These are phyloP conservation scores for Dynastes grantii DNA, from an alignment of 2,888 invertebrate genomes.

Conservation along the genomic window DNA sequence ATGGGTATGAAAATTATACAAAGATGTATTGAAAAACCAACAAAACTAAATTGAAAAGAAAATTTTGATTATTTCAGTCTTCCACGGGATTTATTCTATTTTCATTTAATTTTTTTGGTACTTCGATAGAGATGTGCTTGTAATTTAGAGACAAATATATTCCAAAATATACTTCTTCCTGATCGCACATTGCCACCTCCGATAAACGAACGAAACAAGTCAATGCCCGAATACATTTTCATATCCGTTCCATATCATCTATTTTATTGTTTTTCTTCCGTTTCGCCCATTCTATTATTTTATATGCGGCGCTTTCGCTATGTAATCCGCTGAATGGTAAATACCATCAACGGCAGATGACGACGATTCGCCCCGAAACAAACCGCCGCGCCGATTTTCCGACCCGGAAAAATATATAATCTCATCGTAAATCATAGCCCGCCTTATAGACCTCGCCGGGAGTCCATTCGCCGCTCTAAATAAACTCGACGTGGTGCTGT, in stretches of 20 bases:
- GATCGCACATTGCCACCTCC: background rate
- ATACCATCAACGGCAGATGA: conserved; percentile 1
- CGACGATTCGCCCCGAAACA: background rate
- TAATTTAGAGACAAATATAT: too few species aligned
- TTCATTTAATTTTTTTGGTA: too few species aligned
- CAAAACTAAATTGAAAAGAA: background rate
- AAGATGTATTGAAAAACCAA: too few species aligned
- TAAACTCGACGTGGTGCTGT: background rate
- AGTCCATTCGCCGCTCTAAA: background rate
- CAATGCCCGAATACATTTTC: background rate
- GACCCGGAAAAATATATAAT: conserved; percentile 1
- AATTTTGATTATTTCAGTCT: background rate
- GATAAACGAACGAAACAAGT: background rate
- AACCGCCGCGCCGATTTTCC: background rate
- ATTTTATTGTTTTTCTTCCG: background rate
- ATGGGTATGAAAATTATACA: too few species aligned
- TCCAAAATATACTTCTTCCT: too few species aligned
- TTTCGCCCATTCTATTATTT: background rate
- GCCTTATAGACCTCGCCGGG: background rate
- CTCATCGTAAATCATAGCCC: background rate
- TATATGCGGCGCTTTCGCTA: conserved; percentile 5
- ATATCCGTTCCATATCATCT: background rate
- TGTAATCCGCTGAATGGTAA: conserved; percentile 17
- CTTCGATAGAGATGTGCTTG: too few species aligned
- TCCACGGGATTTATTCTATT: too few species aligned